These are phyloP conservation scores for Panagrolaimus sp. DNA, from an alignment of 1,140 invertebrate species.

Conservation along the genomic window DNA sequence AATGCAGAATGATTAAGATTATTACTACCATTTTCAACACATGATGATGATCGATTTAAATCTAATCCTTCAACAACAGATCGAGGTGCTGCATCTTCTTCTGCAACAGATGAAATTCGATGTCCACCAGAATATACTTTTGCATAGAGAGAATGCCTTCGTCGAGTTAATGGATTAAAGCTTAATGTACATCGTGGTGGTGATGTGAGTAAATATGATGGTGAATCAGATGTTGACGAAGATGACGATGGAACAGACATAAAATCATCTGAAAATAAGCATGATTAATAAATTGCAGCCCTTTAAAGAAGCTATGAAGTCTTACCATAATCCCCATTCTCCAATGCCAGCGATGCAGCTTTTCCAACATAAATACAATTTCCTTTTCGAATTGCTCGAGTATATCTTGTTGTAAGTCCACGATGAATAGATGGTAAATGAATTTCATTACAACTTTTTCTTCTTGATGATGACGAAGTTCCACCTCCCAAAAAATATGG, in stretches of 20 bases:
- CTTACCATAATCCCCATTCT: neutral
- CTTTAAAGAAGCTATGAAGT: too few species aligned
- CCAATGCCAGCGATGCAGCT: neutral
- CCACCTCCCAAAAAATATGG: neutral
- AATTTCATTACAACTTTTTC: neutral
- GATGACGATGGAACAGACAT: conserved; percentile 5
- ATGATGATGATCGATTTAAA: neutral
- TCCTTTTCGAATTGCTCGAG: neutral
- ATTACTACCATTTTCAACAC: neutral
- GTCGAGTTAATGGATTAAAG: neutral
- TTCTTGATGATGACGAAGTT: neutral
- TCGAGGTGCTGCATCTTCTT: neutral
- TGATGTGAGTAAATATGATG: neutral
- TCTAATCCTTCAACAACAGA: neutral
- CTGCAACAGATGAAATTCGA: neutral
- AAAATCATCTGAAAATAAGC: neutral
- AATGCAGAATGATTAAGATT: neutral
- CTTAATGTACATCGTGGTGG: neutral
- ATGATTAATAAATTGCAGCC: too few species aligned
- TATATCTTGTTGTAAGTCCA: neutral
- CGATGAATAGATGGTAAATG: neutral
- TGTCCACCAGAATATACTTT: neutral
- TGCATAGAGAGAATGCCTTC: neutral
- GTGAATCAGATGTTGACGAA: conserved; percentile 7
- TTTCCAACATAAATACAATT: conserved; percentile 12